Evolutionary conservation across 2,113 vertebrate species (phyloP), one percentile per base, ranked within the genome.

Genomic region (Saccopteryx bilineata): DNA sequence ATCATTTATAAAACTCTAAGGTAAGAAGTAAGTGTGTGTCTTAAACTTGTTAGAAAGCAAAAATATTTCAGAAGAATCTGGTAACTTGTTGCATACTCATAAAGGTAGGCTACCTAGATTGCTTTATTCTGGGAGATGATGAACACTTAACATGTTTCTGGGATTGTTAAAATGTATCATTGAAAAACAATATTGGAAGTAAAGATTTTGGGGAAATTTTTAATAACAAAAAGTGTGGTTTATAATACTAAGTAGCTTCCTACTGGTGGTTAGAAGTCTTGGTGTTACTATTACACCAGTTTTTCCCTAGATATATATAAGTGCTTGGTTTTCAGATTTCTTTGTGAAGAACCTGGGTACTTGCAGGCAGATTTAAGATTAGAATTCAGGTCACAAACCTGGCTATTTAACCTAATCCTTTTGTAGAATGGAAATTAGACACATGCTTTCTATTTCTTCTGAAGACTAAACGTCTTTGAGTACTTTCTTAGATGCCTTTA

Each of bases 381-480:
- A 93, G 86, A 94, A 95, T 80, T 93, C 78, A 86, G 68, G 58
- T 96, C 94, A 94, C 63, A 95, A 39, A 52, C 24, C 52, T 96
- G 85, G 10, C 85, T 66, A 69, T 90, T 96, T 95, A 93, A 94
- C 80, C 56, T 81, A 91, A 79, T 65, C 65, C 31, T 94, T 96
- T 61, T 84, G 80, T 84, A n/a, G 46, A 75, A 33, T 79, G 72
- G 48, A 95, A 81, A 58, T 96, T 92, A 95, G 68, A 63, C 14
- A 79, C 24, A 28, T 84, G 71, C 31, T 87, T 93, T 94, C 80
- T 93, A 48, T 91, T 93, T 94, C 58, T 89, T 33, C 15, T 74
- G 68, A 75, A 80, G 65, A 91, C 69, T 93, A 85, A 93, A 86
- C 76, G 48, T 54, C 63, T 81, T 58, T 17, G 54, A 76, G n/a